Evolutionary conservation across 2,797 vertebrate genomes (phyloP), one percentile per base, ranked within the genome.

Genomic region (Poeciliopsis presidionis): DNA sequence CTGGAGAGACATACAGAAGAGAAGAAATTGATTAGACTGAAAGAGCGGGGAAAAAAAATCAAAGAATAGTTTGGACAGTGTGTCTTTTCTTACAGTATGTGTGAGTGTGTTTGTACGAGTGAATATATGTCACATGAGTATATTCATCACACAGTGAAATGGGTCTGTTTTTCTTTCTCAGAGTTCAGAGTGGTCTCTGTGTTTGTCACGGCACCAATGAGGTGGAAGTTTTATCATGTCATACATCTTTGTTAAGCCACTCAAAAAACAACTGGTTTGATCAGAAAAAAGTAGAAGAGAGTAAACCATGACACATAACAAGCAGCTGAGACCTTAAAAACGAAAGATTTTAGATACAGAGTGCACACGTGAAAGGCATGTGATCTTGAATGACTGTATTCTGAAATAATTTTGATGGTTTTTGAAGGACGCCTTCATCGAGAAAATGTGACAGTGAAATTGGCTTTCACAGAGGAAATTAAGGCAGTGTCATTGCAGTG

Each of bases 61-160:
- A 43, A 77, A 81, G 2, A 79, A 67, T 45, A n/a, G 70, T 79
- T 73, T 86, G 67, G 69, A 30, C 73, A 76, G 4, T 61, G 47
- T 39, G 36, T 59, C 47, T 76, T 70, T 77, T 67, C 75, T 79
- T 83, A 76, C 61, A 51, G 53, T 33, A 4, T 76, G 53, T 76
- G 74, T 65, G 18, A 67, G 53, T 33, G 53, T 82, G 46, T 76
- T 36, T 47, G 76, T 39, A 46, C 5, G 41, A 86, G 63, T 70
- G 77, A 75, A 79, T 75, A 73, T 75, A 73, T 39, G 7, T 45
- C 7, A 30, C 70, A 59, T 22, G 57, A 87, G 78, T 81, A 36
- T 77, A 84, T 92, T 85, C 74, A 87, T 90, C 90, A 87, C 84
- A 85, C 77, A 33, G 72, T 20, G 57, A 80, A 78, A 81, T 30